Conservation (phyloP, 2,888 invertebrate species). For the Polydrusus pterygomalis region DNA sequence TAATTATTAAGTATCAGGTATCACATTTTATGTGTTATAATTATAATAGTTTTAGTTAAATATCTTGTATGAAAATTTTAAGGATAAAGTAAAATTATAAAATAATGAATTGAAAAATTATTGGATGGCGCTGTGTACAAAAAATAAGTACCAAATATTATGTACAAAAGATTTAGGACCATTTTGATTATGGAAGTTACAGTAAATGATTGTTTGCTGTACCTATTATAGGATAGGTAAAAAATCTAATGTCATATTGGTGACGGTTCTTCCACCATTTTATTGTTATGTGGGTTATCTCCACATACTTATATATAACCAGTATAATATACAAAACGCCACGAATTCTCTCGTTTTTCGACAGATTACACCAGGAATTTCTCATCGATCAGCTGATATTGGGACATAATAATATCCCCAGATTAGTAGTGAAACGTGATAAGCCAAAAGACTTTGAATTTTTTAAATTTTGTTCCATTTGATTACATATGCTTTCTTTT, state of each 20-base stretch:
- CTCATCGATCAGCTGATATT: too few species aligned
- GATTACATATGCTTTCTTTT: too few species aligned
- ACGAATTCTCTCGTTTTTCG: too few species aligned
- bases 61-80: conserved; percentile 16
- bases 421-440: too few species aligned
- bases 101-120: conserved; percentile 13
- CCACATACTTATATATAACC: too few species aligned
- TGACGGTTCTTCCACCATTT: too few species aligned
- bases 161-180: conserved; percentile 15
- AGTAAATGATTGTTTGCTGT: neutral
- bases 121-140: conserved; percentile 29
- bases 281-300: too few species aligned
- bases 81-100: neutral
- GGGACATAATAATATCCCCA: too few species aligned
- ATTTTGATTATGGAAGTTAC: neutral
- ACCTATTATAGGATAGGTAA: neutral
- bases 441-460: too few species aligned
- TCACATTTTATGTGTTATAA: conserved; percentile 63
- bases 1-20: conserved; percentile 64
- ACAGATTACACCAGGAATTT: too few species aligned
- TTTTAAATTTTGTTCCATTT: too few species aligned
- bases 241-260: neutral
- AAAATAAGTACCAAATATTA: conserved; percentile 28
- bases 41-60: conserved; percentile 26
- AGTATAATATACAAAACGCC: too few species aligned